These are phyloP conservation scores for Enchytraeus crypticus DNA, from an alignment of 2,888 invertebrate species.

Conservation along the genomic window DNA sequence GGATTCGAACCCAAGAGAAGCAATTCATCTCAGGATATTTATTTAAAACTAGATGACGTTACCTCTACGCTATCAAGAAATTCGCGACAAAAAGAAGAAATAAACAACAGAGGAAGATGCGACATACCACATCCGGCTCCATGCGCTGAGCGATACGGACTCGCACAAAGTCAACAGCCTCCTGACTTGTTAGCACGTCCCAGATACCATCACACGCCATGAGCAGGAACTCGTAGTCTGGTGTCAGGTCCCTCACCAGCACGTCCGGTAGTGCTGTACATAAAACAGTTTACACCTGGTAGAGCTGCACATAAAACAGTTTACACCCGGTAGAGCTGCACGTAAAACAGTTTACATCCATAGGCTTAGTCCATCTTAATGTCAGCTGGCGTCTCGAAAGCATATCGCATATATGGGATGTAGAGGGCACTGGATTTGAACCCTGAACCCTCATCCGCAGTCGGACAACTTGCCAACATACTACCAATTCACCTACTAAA, in stretches of 20 bases:
- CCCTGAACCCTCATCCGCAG: no score
- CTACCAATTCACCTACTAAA: no score
- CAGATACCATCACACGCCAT: conserved; percentile 98
- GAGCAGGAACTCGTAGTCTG: conserved; percentile 92
- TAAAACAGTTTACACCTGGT: conserved; percentile 70
- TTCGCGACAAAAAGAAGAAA: no score
- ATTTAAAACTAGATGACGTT: no score
- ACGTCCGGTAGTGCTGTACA: conserved; percentile 81
- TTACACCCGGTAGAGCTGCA: conserved; percentile 86
- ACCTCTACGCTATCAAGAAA: no score
- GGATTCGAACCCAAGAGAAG: no score
- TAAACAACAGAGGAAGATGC: neutral
- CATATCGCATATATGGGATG: no score
- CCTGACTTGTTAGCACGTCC: conserved; percentile 93
- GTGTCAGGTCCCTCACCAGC: conserved; percentile 65
- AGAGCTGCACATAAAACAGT: conserved; percentile 59
- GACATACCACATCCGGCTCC: conserved; percentile 70
- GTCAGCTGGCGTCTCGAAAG: no score
- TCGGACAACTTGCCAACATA: no score
- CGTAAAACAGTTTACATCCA: conserved; percentile 61
- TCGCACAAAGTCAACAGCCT: conserved; percentile 83
- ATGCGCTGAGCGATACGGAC: conserved; percentile 68
- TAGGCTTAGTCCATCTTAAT: no score
- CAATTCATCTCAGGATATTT: no score
- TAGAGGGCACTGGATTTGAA: no score